These are phyloP conservation scores for Tinea pellionella DNA, from an alignment of 2,888 invertebrate species.

Conservation along the genomic window DNA sequence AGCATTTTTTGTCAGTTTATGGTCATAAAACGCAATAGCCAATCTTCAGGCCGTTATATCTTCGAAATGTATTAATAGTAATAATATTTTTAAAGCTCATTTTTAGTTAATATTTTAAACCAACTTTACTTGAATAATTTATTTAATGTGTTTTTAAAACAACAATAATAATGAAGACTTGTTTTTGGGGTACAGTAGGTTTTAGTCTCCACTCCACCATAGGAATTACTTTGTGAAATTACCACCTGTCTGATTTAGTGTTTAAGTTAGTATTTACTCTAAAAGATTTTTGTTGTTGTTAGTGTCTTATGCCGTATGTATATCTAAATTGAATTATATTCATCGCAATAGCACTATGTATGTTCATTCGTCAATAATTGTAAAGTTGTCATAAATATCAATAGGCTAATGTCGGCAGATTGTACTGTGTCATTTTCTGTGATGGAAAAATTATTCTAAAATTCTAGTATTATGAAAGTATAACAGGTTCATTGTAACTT, in stretches of 20 bases:
- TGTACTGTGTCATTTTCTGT: constrained; percentile 64
- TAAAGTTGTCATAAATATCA: constrained; percentile 31
- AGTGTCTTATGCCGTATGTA: neutral
- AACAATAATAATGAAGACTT: neutral
- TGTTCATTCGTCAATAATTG: neutral
- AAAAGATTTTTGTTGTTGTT: neutral
- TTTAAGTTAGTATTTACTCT: neutral
- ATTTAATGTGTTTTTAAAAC: neutral
- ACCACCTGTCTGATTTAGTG: constrained; percentile 4
- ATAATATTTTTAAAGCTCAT: neutral
- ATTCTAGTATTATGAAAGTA: constrained; percentile 52
- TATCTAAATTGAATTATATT: neutral
- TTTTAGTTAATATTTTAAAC: neutral
- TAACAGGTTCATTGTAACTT: constrained; percentile 42
- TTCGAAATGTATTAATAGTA: neutral
- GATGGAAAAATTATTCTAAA: constrained; percentile 65
- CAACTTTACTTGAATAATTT: neutral
- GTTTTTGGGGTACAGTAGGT: neutral
- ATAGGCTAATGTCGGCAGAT: constrained; percentile 45
- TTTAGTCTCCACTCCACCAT: neutral
- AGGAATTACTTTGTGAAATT: constrained; percentile 7
- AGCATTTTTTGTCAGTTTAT: too few species aligned
- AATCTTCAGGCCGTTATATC: too few species aligned
- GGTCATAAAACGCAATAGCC: too few species aligned
- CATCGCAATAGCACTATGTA: constrained; percentile 18